Conservation (phyloP, 2,888 invertebrate genomes). For the Eupithecia centaureata region DNA sequence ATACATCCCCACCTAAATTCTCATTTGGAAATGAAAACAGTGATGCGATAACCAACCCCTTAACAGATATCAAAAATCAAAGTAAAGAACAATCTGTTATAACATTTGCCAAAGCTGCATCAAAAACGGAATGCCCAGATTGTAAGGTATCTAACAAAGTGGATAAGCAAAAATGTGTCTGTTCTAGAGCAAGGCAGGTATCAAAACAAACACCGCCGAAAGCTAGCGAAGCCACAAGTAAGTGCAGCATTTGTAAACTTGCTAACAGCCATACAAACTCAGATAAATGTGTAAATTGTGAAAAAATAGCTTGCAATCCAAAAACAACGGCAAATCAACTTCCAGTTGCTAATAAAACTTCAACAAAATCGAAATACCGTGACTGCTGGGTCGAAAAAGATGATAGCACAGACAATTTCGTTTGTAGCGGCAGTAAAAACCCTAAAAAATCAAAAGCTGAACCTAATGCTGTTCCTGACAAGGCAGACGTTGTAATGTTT, state of each 20-base stretch:
- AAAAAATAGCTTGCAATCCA: conserved; percentile 40
- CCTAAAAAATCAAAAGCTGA: conserved; percentile 21
- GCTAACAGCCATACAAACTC: conserved; percentile 45
- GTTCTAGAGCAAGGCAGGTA: conserved; percentile 58
- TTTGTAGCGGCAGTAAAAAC: conserved; percentile 56
- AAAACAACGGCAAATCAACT: not conserved
- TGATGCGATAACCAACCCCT: conserved; percentile 30
- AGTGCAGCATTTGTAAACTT: conserved; percentile 56
- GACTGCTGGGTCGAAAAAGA: conserved; percentile 63
- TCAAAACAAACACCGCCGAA: conserved; percentile 12
- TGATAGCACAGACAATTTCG: conserved; percentile 51
- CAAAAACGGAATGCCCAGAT: conserved; percentile 51
- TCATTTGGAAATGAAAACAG: conserved; percentile 15
- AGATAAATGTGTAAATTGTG: conserved; percentile 58
- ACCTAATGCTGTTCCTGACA: not conserved
- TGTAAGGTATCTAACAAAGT: conserved; percentile 61
- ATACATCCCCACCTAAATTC: conserved; percentile 22
- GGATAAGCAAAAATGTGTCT: conserved; percentile 57
- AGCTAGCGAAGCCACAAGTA: conserved; percentile 31
- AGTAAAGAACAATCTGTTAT: conserved; percentile 16
- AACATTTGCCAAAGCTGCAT: conserved; percentile 13
- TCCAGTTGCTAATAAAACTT: conserved; percentile 32
- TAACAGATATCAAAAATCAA: conserved; percentile 2
- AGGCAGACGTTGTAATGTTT: not conserved
- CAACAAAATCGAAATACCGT: conserved; percentile 61